Base-by-base conservation (phyloP, 2,888 invertebrate species). In the Subacronicta megacephala region DNA sequence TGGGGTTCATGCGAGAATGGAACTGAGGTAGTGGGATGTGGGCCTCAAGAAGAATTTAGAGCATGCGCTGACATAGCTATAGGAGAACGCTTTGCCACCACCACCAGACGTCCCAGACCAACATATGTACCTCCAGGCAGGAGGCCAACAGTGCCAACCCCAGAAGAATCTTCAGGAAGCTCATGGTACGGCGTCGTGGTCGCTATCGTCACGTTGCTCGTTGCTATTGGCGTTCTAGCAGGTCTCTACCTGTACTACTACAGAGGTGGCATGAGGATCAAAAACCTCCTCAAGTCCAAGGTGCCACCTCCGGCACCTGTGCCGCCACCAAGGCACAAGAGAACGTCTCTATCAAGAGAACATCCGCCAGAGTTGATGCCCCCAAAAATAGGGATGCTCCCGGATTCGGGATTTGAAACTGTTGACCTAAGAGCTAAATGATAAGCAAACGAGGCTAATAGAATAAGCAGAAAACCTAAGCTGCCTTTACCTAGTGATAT, bases 11-110 rank as follows among this genome's bases (percentile, higher is more conserved):
- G 97, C 78, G 94, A 94, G 0, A 96, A 97, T 79, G 97, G 96
- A 0, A 96, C 95, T 42, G 97, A 96, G 29, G 96, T 96, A 0
- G 96, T 98, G 0, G 98, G 98, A 0, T 98, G 98, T 81, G 98
- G 98, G 0, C 97, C 97, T 0, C 98, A 98, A 83, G 98, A 98
- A 84, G 97, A 98, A 81, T 98, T 98, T 80, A 95, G 98, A 16
- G 97, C 97, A 0, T 98, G 98, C 73, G 96, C 98, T 0, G 98
- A 98, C 79, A 96, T 98, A 40, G 94, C 96, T 13, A 96, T 98
- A 35, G 96, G 96, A 2, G 95, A 95, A 55, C 81, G 85, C 23
- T 88, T 94, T 55, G 85, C 92, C 0, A 91, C 93, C 0, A 91
- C 92, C 0, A 93, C 94, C 0, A 89, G 80, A 52, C 81, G 88